Base-by-base conservation (phyloP, 64 coral and sea anemone genomes). In the Porites australiensis region DNA sequence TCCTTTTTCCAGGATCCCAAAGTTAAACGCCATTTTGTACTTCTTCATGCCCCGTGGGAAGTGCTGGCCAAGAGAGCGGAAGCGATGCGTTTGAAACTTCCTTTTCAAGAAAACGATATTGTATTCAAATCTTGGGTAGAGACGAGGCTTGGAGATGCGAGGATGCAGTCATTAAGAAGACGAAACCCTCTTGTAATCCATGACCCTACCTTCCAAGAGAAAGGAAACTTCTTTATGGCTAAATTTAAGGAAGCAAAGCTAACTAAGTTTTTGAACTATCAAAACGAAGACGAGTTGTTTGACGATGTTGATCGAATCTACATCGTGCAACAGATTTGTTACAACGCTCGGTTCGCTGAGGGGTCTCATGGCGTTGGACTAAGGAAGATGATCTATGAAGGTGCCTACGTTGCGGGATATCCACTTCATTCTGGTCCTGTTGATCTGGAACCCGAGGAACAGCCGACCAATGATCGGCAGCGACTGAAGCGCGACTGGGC, bases 341-440 rank as follows among this genome's bases (percentile, higher is more conserved):
- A 71, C 37, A 63, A 54, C 12, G 86, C 98, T 53, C 88, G 88
- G 47, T 99, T 99, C 76, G 91, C 63, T 10, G 98, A 99, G 67
- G 88, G 94, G 16, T 16, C 83, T 49, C 72, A 95, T 21, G 98
- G 94, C 20, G 90, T 99, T 55, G 98, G 98, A 16, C 53, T 99
- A 19, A 77, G 73, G 52, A 93, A 96, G 43, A 66, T 99, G 75
- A 77, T 96, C 18, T 96, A 96, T 63, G 54, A 87, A 58, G 88
- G 96, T 37, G 83, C 88, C 12, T 99, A 96, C 49, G 2, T 77
- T 0, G 94, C 94, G 81, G 87, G 75, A 18, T 99, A 99, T 23
- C 92, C 98, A 0, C 98, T 99, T 23, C 98, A 99, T 27, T 94
- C 96, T 69, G 98, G 98, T 15, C 94, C 91, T 46, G 94, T 60